A percentile compares a stretch with the other conserved stretches of the same genome.
Conservation (phyloP, 2,888 invertebrate genomes). For the Philereme vetulata region DNA sequence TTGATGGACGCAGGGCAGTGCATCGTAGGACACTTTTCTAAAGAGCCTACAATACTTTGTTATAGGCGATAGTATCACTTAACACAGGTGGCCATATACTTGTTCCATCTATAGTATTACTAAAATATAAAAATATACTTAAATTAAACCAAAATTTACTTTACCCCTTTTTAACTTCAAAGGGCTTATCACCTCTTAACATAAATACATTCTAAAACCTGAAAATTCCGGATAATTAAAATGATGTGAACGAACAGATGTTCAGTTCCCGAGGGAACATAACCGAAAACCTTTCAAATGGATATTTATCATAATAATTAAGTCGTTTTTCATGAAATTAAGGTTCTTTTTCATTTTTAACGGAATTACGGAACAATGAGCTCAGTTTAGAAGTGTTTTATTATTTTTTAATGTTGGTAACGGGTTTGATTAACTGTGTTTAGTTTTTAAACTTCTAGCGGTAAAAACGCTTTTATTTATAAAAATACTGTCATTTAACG, state of each 20-base stretch:
- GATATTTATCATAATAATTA: constrained; percentile 32
- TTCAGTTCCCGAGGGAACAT: constrained; percentile 23
- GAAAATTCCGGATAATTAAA: constrained; percentile 25
- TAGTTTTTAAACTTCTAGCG: too few relatives aligned
- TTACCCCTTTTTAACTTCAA: constrained; percentile 7
- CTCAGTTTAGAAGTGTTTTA: constrained; percentile 7
- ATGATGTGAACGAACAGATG: constrained; percentile 29
- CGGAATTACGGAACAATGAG: constrained; percentile 10
- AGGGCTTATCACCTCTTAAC: constrained; percentile 6
- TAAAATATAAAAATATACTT: too few relatives aligned
- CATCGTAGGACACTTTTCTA: too few relatives aligned
- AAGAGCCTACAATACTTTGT: too few relatives aligned
- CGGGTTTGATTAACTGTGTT: background rate
- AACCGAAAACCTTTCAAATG: constrained; percentile 23
- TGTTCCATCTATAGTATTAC: too few relatives aligned
- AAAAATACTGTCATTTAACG: too few relatives aligned
- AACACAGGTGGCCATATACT: too few relatives aligned
- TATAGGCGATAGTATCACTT: too few relatives aligned
- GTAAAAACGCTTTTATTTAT: too few relatives aligned
- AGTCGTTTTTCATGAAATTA: constrained; percentile 25
- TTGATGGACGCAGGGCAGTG: too few relatives aligned
- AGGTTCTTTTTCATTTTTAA: constrained; percentile 22
- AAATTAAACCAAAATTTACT: too few relatives aligned
- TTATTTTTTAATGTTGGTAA: constrained; percentile 1
- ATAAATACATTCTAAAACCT: constrained; percentile 17